These are phyloP conservation scores for Peribatodes rhomboidaria DNA, from an alignment of 2,888 invertebrate species.

Conservation along the genomic window DNA sequence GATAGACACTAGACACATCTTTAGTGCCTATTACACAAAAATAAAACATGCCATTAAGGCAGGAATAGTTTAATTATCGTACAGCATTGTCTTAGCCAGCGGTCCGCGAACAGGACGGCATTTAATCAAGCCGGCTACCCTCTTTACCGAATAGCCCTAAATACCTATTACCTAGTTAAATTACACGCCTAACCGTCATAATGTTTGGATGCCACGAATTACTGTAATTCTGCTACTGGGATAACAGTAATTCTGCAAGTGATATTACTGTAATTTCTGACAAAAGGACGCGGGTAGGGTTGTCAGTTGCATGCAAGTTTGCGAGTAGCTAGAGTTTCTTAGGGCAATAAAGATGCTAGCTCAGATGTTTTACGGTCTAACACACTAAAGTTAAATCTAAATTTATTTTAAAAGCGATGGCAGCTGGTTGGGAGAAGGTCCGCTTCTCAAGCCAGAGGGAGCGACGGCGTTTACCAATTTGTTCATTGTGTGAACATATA, in stretches of 20 bases:
- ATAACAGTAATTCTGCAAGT: slow-evolving; percentile 46
- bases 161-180: slow-evolving; percentile 36
- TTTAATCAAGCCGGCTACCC: slow-evolving; percentile 36
- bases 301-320: slow-evolving; percentile 7
- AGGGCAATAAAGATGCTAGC: too few species aligned
- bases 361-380: too few species aligned
- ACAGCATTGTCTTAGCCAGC: slow-evolving; percentile 3
- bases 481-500: too few species aligned
- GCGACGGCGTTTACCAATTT: too few species aligned
- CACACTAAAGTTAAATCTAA: too few species aligned
- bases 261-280: slow-evolving; percentile 43
- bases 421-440: too few species aligned
- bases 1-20: too few species aligned
- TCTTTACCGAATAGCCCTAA: slow-evolving; percentile 35
- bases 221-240: slow-evolving; percentile 36
- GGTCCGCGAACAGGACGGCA: slow-evolving; percentile 17
- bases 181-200: slow-evolving; percentile 37
- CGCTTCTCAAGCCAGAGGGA: too few species aligned
- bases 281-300: slow-evolving; percentile 42
- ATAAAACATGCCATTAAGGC: not conserved
- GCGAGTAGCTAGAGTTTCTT: too few species aligned
- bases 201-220: slow-evolving; percentile 37
- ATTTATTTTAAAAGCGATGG: not conserved
- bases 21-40: not conserved
- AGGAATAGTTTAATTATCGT: slow-evolving; percentile 17